A percentile compares a stretch with the other conserved stretches of the same genome.
phyloP scores from a whole-genome alignment of 2,113 vertebrate genomes.

The Pampusana beccarii region DNA sequence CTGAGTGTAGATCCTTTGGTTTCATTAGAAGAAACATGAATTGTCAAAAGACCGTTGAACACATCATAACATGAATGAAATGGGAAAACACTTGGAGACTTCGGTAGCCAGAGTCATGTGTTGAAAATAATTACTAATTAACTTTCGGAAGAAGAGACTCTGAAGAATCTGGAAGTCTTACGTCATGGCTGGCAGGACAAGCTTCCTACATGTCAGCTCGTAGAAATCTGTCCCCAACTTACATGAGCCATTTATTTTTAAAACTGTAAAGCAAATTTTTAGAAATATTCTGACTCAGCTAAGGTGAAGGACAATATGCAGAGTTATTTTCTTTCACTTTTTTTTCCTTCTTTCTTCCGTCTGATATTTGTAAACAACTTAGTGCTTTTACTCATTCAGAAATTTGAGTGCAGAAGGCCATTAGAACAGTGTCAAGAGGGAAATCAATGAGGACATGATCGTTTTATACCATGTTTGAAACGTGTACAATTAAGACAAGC shows the following conservation, averaged over 20 bases:
- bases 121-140: neutral
- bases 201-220: neutral
- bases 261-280: neutral
- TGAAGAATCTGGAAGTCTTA: neutral
- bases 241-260: neutral
- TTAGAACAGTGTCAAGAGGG: neutral
- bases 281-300: neutral
- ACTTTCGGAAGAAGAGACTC: neutral
- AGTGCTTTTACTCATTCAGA: neutral
- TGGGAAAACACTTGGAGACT: neutral
- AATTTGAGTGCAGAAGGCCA: neutral
- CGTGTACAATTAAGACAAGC: neutral
- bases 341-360: neutral
- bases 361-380: neutral
- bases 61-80: neutral
- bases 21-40: neutral
- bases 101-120: neutral
- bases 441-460: fast-evolving
- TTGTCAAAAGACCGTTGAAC: neutral
- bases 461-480: neutral
- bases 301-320: neutral
- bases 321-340: neutral
- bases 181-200: neutral
- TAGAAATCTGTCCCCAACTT: neutral
- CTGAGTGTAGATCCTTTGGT: neutral